phyloP scores from a whole-genome alignment of 2,888 invertebrate species.

The Artemia sinica region DNA sequence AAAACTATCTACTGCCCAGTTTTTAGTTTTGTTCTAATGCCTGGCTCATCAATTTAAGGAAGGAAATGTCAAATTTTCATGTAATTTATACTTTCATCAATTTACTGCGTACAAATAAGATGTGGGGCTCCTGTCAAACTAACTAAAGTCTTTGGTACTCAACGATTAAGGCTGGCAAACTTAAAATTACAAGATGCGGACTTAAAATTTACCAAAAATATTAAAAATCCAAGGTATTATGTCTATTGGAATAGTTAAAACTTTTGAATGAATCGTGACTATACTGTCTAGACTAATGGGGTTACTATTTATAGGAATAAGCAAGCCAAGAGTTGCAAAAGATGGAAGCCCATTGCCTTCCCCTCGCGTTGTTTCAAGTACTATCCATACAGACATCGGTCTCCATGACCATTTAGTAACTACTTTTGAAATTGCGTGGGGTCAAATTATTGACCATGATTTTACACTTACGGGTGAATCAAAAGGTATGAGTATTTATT shows the following conservation, averaged over 20 bases:
- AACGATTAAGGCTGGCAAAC: neutral
- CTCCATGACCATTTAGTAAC: slow-evolving; percentile 48
- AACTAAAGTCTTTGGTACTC: neutral
- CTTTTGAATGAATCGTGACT: slow-evolving; percentile 22
- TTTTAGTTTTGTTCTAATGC: no score
- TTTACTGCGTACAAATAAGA: neutral
- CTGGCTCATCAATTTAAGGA: no score
- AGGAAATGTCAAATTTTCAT: no score
- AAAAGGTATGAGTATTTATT: slow-evolving; percentile 29
- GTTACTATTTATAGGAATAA: slow-evolving; percentile 25
- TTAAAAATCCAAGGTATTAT: no score
- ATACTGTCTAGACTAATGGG: slow-evolving; percentile 27
- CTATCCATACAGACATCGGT: slow-evolving; percentile 43
- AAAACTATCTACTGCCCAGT: no score
- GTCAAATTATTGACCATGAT: slow-evolving; percentile 37
- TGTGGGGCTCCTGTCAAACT: neutral
- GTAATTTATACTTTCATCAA: neutral
- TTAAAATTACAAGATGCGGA: no score
- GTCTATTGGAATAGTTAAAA: no score
- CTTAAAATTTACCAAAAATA: no score
- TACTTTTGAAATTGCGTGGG: slow-evolving; percentile 65
- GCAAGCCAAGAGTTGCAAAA: slow-evolving; percentile 25
- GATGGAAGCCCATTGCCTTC: slow-evolving; percentile 41
- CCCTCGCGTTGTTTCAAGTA: slow-evolving; percentile 47
- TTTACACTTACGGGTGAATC: slow-evolving; percentile 34